Conservation (phyloP, 2,113 vertebrate genomes). For the Colossoma macropomum region DNA sequence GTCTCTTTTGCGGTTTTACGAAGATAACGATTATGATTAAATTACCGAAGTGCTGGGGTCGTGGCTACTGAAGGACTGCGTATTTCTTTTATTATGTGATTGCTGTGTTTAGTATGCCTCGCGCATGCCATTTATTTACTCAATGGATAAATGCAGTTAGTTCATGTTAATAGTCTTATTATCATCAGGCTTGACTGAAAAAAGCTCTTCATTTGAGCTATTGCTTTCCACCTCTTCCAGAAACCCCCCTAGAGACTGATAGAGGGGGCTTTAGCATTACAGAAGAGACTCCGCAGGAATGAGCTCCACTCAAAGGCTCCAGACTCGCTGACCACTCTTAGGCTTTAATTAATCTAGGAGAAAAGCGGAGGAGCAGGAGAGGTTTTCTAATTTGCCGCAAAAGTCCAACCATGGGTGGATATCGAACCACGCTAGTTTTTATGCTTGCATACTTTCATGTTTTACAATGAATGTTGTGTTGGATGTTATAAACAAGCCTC, state of each 20-base stretch:
- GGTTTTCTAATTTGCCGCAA: conserved; percentile 80
- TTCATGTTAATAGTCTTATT: no score
- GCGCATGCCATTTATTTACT: no score
- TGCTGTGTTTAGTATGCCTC: no score
- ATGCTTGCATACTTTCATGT: conserved; percentile 68
- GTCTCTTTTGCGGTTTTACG: no score
- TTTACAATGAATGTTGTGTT: conserved; percentile 79
- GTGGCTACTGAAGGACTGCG: no score
- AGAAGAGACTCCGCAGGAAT: conserved; percentile 81
- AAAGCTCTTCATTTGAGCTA: conserved; percentile 14
- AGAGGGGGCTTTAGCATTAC: conserved; percentile 85
- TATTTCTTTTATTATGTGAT: no score
- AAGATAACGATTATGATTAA: no score
- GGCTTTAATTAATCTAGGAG: conserved; percentile 87
- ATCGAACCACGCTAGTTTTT: conserved; percentile 68
- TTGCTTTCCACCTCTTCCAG: conserved; percentile 62
- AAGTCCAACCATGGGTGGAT: conserved; percentile 83
- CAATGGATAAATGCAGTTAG: no score
- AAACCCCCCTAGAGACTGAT: conserved; percentile 76
- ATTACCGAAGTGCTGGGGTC: no score
- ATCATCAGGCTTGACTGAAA: no score
- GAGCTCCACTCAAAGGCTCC: conserved; percentile 74
- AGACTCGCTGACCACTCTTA: conserved; percentile 79
- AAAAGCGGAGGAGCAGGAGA: conserved; percentile 79
- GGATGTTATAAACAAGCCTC: neutral